Base-by-base conservation (phyloP, 1,140 invertebrate species). In the Teleopsis dalmanni region DNA sequence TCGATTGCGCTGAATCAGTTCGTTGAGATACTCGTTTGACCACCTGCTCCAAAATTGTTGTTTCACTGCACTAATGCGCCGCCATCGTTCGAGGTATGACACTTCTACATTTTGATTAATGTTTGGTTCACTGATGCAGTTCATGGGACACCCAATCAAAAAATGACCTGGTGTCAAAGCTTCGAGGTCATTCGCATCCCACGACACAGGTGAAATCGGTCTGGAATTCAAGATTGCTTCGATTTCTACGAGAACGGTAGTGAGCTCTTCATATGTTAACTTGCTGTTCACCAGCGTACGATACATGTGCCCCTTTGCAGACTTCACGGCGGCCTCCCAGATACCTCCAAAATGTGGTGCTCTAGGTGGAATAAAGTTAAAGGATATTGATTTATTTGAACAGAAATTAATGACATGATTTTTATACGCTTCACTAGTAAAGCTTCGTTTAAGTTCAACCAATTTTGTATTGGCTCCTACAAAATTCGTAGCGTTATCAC, bases 191-290 rank as follows among this genome's bases (percentile, higher is more conserved):
- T n/a, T 46, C 4, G 58, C 51, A n/a, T n/a, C n/a, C n/a, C n/a
- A n/a, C 45, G 60, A 18, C 23, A 51, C 38, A 1, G 52, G 37
- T 18, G 38, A 50, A 36, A 60, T 18, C 9, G 60, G 57, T 10
- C 57, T 42, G 1, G 58, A 62, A 48, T 64, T 66, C 4, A 62
- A 31, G 10, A 52, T 22, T 4, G 54, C 55, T 50, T 67, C 62
- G 13, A 65, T 56, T 19, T 51, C 48, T 0, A 40, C n/a, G 9
- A 61, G 47, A 0, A 63, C 11, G 0, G 60, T 67, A 8, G 8
- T 19, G 2, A 61, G 34, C 49, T 68, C 60, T 51, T 69, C 63
- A 50, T 49, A 58, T 1, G 55, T 58, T 11, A n/a, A n/a, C n/a
- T n/a, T n/a, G n/a, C n/a, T n/a, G n/a, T n/a, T n/a, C n/a, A n/a